Conservation (phyloP, 2,113 vertebrate genomes). For the Pteronura brasiliensis region DNA sequence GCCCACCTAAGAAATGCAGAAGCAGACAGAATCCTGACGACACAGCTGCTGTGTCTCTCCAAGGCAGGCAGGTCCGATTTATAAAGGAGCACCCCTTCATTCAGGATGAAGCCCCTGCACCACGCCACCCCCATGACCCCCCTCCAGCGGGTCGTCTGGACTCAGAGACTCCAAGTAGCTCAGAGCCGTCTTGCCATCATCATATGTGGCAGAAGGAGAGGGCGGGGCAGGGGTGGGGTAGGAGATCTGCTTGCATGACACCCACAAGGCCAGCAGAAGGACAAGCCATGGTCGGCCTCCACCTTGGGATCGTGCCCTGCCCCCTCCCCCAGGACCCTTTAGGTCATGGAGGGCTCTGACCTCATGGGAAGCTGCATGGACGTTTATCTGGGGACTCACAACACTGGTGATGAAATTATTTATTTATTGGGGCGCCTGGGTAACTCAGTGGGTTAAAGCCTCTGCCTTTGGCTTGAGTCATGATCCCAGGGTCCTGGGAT, state of each 20-base stretch:
- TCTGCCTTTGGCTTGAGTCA: too few species aligned
- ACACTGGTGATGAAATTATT: background rate
- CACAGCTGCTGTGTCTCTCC: background rate
- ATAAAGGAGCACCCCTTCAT: background rate
- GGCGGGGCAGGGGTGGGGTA: background rate
- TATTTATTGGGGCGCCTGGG: background rate
- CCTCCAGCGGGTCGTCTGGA: background rate
- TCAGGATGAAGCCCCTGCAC: background rate
- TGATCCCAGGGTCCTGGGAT: too few species aligned
- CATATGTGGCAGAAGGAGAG: background rate
- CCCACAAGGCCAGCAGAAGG: background rate
- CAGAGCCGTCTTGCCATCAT: background rate
- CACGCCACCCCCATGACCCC: background rate
- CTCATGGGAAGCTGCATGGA: background rate
- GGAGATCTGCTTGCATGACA: background rate
- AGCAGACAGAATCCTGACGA: background rate
- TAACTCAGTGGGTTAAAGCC: too few species aligned
- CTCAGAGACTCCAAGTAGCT: background rate
- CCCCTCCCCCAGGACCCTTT: background rate
- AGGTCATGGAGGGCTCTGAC: background rate
- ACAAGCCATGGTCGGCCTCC: background rate
- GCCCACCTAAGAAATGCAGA: background rate
- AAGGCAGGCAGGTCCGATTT: background rate
- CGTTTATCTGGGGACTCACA: background rate
- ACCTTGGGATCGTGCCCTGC: fast-evolving